Evolutionary conservation across 2,888 invertebrate species (phyloP).

Genomic region (Eucriotettix oculatus): DNA sequence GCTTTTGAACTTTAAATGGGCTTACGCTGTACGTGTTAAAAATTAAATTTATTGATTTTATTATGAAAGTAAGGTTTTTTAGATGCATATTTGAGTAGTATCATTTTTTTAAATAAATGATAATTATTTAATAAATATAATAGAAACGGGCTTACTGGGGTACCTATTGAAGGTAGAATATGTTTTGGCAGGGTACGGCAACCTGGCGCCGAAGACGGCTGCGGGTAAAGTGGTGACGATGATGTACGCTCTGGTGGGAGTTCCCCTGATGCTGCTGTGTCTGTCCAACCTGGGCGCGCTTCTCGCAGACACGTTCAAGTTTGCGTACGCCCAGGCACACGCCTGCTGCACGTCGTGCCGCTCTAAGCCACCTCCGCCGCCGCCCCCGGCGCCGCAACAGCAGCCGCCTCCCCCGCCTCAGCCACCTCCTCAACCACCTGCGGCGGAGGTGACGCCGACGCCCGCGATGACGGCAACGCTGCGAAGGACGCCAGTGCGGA

Average conservation of each 20-base stretch:
- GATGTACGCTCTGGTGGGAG: conserved; percentile 72
- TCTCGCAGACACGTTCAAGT: conserved; percentile 57
- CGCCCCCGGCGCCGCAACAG: conserved; percentile 1
- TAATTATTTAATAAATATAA: no score
- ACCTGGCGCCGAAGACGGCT: conserved; percentile 66
- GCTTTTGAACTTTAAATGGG: no score
- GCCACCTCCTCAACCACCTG: not conserved
- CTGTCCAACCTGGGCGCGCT: conserved; percentile 69
- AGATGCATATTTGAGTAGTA: not conserved
- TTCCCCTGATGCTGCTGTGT: conserved; percentile 73
- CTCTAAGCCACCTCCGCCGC: conserved; percentile 9
- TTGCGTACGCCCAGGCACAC: conserved; percentile 40
- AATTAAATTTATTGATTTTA: not conserved
- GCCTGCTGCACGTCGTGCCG: conserved; percentile 24
- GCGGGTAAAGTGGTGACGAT: conserved; percentile 72
- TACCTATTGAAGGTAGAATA: no score
- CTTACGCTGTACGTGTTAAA: not conserved
- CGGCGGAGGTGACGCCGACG: not conserved
- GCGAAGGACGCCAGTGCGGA: not conserved
- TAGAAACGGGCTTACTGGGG: no score
- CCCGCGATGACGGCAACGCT: not conserved
- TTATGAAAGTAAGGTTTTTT: not conserved
- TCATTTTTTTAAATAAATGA: not conserved
- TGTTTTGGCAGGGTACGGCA: conserved; percentile 62
- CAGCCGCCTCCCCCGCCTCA: conserved; percentile 2